phyloP scores from a whole-genome alignment of 2,797 vertebrate species.

The Clarias laeviceps region DNA sequence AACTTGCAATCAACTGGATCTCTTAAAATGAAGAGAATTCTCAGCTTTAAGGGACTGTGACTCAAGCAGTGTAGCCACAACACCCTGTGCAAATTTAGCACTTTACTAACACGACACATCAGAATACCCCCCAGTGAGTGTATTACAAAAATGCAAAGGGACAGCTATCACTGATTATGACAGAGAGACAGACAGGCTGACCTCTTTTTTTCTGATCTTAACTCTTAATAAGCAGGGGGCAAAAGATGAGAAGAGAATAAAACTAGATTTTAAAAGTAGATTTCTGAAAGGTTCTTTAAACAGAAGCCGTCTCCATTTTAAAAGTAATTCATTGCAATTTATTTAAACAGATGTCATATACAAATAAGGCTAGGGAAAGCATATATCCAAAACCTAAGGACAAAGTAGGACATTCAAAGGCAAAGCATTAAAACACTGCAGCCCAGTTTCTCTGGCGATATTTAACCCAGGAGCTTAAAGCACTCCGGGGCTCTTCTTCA shows the following conservation, averaged over 20 bases:
- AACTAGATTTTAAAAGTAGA: background rate
- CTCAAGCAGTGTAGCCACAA: slow-evolving; percentile 6
- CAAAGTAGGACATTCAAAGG: background rate
- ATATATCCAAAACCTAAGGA: background rate
- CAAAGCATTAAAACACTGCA: slow-evolving; percentile 42
- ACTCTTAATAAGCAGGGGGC: background rate
- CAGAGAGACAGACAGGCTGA: background rate
- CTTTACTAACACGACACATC: background rate
- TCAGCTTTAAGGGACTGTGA: background rate
- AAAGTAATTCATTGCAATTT: background rate
- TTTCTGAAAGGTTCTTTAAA: background rate
- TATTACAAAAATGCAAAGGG: slow-evolving; percentile 1
- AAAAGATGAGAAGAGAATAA: background rate
- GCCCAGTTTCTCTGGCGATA: slow-evolving; percentile 59
- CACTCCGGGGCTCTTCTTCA: slow-evolving; percentile 81
- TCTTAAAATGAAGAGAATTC: background rate
- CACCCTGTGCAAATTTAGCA: background rate
- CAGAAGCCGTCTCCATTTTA: background rate
- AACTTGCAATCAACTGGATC: background rate
- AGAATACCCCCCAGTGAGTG: background rate
- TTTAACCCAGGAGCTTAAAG: slow-evolving; percentile 73
- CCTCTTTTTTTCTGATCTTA: background rate
- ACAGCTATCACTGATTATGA: background rate
- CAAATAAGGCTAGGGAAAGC: background rate
- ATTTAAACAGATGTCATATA: background rate